Evolutionary conservation across 2,113 vertebrate species (phyloP), one percentile per base, ranked within the genome.

Genomic region (Gobiocypris rarus): DNA sequence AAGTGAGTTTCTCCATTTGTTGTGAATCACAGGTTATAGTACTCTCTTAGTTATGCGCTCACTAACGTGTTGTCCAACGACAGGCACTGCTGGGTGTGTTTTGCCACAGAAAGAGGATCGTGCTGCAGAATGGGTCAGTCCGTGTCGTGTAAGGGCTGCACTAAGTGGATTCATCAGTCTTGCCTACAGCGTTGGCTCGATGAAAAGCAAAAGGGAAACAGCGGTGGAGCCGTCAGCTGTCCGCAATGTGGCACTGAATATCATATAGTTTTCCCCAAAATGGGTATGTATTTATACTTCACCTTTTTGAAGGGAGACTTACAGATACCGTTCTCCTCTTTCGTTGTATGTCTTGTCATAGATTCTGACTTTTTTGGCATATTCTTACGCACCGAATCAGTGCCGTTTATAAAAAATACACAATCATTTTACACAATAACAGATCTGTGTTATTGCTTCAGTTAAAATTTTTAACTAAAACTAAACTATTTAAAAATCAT

Each of bases 131-230:
- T 95, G 95, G 94, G 93, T 95, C 58, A 94, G 94, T 26, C 95
- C 94, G 4, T 95, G 95, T 88, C 88, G 94, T 95, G 95, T 89
- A 93, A 92, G 85, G 94, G 95, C 54, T 94, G 93, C 84, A 95
- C 94, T 0, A 95, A 95, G 80, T 95, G 95, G 95, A 95, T 95
- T 89, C 95, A 95, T 84, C 94, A 95, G 91, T 75, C 91, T 0
- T 95, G 95, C 70, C 90, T 95, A 75, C 95, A 95, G 90, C 93
- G 94, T 67, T 95, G 95, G 95, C 89, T 95, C 17, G 95, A 95
- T 1, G 94, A 95, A 87, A 95, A 95, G 82, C 95, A 95, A 87
- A 95, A 92, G 38, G 92, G 93, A 9, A 95, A 94, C 88, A 86
- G 89, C 0, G 89, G 88, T 0, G 91, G 91, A 9, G 83, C 89